Base-by-base conservation (phyloP, 2,888 invertebrate genomes). In the Nesidiocoris tenuis region DNA sequence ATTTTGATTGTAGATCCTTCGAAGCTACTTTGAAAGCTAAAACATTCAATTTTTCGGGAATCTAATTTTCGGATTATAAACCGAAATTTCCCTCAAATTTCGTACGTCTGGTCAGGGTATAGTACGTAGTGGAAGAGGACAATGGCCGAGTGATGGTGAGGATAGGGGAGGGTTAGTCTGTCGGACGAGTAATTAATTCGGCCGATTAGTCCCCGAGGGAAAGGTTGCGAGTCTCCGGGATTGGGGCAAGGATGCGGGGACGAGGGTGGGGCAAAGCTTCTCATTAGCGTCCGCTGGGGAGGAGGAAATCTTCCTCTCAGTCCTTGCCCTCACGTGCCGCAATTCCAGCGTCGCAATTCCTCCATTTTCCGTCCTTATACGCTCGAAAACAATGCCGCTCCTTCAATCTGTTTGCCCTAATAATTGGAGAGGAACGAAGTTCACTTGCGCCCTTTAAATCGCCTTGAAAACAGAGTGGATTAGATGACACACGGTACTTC, bases 251-350 rank as follows among this genome's bases (percentile, higher is more conserved):
- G 23, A 39, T 39, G 39, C 3, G 12, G 39, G 39, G 39, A 39
- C 63, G 23, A 21, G 59, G 24, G 22, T 16, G 22, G 59, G 68
- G 64, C 25, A 24, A 64, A 21, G 68, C 25, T 68, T 57, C 68
- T 68, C 68, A 68, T 68, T 68, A 68, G 68, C 68, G 68, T 57
- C 59, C 68, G 68, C 68, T 55, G 57, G 57, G 68, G 68, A 68
- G 68, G 57, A 39, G 39, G 39, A 39, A 39, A 39, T 39, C 39
- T 68, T 68, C 56, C 68, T 68, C 17, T 9, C 64, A 17, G 24
- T 9, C 25, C 25, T 24, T n/a, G 7, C 64, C 25, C 64, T 24
- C n/a, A 39, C 39, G 39, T 39, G 39, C 39, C 12, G 39, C 39
- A 39, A 39, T 39, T 39, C 39, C 12, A 39, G 39, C 39, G 12